Evolutionary conservation across 2,113 vertebrate genomes (phyloP).

Genomic region (Siniperca chuatsi): DNA sequence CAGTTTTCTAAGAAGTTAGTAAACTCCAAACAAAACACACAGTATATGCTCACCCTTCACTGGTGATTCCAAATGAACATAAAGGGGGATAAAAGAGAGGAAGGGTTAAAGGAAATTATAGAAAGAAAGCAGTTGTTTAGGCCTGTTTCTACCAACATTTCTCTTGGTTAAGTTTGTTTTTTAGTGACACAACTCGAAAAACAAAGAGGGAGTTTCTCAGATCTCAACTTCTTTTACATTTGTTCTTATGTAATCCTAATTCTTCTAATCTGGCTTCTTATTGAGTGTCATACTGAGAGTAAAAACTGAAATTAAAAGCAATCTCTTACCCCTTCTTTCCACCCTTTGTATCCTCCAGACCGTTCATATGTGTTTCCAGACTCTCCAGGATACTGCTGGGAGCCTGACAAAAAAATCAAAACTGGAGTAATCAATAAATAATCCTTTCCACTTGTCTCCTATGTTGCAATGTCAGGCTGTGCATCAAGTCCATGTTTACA

Average conservation of each 20-base stretch:
- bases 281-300: background rate
- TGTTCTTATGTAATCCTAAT: background rate
- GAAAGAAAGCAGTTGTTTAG: constrained; percentile 23
- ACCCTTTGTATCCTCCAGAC: constrained; percentile 90
- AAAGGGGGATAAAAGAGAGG: constrained; percentile 71
- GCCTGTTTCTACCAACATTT: constrained; percentile 29
- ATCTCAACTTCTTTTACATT: background rate
- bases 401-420: constrained; percentile 82
- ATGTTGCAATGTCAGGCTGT: background rate
- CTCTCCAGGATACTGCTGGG: constrained; percentile 99
- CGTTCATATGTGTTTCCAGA: constrained; percentile 98
- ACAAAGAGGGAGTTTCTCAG: constrained; percentile 3
- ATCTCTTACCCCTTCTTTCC: constrained; percentile 86
- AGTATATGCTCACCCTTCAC: constrained; percentile 85
- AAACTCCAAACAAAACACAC: constrained; percentile 54
- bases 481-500: background rate
- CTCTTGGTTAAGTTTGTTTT: background rate
- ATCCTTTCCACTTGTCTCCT: background rate
- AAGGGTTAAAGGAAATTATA: constrained; percentile 67
- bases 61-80: constrained; percentile 79
- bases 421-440: constrained; percentile 1
- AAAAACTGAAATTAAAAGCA: background rate
- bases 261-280: background rate
- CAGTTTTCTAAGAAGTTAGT: constrained; percentile 42
- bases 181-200: background rate